Evolutionary conservation across 1,140 invertebrate genomes (phyloP), one percentile per base, ranked within the genome.

Genomic region (Helicoverpa armigera): DNA sequence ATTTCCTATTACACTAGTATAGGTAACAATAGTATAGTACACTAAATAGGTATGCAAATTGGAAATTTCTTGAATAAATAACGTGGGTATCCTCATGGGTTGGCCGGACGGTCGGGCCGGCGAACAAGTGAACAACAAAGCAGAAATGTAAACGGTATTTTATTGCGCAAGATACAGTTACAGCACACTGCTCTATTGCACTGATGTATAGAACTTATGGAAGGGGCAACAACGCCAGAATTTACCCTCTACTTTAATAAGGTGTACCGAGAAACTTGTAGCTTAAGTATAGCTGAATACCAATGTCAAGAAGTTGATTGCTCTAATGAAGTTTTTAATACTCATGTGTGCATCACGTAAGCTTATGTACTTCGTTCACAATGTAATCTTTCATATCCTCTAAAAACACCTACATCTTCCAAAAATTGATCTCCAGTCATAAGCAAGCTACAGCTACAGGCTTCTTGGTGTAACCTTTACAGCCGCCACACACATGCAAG

Each of bases 141-240:
- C 84, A 79, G 78, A 86, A 87, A 84, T 87, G 86, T 86, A 88
- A 88, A 86, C 82, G 74, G 81, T 86, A 82, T 87, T 88, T 88
- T 88, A 87, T 86, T 85, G 85, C 83, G 63, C 80, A 86, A 86
- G 81, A 85, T 85, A 85, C 82, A 82, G 84, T 87, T 85, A 79
- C 82, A 75, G 74, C 79, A 69, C 67, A 69, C 67, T 80, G 74
- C 16, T 23, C 11, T 56, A 53, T 18, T 50, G 53, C 69, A 73
- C 31, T 54, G 82, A 83, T 82, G 31, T 85, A 83, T 14, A 82
- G 54, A 12, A 31, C 18, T 7, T 1, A 67, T 79, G 65, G 77
- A 82, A 54, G 43, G 12, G 81, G 13, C 65, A 18, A 50, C 2
- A 3, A 1, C 16, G 13, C 13, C n/a, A n/a, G 7, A 16, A 14